Base-by-base conservation (phyloP, 1,140 invertebrate species). In the Pogonomyrmex californicus region DNA sequence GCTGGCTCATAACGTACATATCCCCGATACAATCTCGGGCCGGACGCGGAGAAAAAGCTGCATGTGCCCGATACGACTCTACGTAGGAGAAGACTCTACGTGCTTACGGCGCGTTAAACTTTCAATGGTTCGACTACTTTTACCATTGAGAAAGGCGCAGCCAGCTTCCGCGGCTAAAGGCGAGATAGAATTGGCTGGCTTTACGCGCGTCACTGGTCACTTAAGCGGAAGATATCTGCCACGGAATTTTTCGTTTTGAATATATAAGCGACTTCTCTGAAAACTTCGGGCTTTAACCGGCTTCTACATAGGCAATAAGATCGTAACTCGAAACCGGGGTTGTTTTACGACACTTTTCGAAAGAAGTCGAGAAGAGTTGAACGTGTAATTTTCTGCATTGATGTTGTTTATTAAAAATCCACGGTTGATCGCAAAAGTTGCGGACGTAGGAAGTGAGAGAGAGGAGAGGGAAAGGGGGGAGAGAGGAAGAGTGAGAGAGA, bases 61-160 rank as follows among this genome's bases (percentile, higher is more conserved):
- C 87, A 91, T 91, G 75, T 73, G 89, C 89, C 38, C 86, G 88
- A 91, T 89, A 78, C 81, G 51, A 78, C 54, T 58, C 60, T 89
- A 86, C 75, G 66, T 54, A 54, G 89, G 58, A 88, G 87, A 86
- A 85, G 78, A 54, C 47, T 89, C 86, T 68, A 89, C 85, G 86
- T 88, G 85, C 91, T 91, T 87, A 91, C 85, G 89, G 86, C 85
- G 90, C 89, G 89, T 91, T 91, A 91, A 92, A 92, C 86, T 91
- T 92, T 92, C 91, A 91, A 91, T 92, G 87, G 87, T 73, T 87
- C 47, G 75, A 87, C 79, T 89, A 91, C 86, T 91, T 91, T 92
- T 87, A 86, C 82, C 73, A 90, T 88, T 87, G 86, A 73, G 86
- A 47, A 86, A 91, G 82, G 83, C 71, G 86, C 73, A 90, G 44